Conservation (phyloP, 1,140 invertebrate genomes). For the Campoletis sonorensis region DNA sequence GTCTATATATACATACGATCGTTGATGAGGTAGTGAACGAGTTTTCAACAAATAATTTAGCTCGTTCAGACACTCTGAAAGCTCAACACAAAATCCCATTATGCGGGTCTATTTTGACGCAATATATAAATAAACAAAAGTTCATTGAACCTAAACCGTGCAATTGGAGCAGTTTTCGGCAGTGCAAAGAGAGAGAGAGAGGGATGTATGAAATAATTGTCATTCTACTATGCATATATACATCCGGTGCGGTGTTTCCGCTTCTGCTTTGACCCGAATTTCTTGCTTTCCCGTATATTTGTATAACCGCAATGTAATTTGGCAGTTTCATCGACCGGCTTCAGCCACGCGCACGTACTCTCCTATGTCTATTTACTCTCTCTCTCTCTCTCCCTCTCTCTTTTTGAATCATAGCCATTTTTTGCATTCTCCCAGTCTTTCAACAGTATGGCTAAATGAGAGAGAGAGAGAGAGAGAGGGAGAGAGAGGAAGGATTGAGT, state of each 20-base stretch:
- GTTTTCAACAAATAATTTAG: slow-evolving; percentile 9
- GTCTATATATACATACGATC: too few species aligned
- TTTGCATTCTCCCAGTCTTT: neutral
- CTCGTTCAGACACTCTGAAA: neutral
- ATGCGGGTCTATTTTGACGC: slow-evolving; percentile 50
- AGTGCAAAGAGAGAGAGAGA: neutral
- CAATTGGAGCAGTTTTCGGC: neutral
- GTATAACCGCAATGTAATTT: slow-evolving; percentile 55
- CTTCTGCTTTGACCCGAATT: slow-evolving; percentile 46
- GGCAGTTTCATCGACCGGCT: slow-evolving; percentile 51
- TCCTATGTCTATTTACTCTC: neutral
- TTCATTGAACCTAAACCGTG: slow-evolving; percentile 44
- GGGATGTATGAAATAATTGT: slow-evolving; percentile 31
- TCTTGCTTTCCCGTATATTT: slow-evolving; percentile 51
- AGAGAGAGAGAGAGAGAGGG: neutral
- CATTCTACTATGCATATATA: slow-evolving; percentile 28
- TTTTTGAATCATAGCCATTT: slow-evolving; percentile 13
- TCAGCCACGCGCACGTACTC: slow-evolving; percentile 17
- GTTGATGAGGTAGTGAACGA: neutral
- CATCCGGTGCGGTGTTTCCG: slow-evolving; percentile 18
- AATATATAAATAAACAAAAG: slow-evolving; percentile 51
- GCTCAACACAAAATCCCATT: slow-evolving; percentile 46
- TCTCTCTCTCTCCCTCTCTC: neutral
- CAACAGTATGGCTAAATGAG: neutral
- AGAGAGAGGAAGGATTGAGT: neutral